Evolutionary conservation across 2,113 vertebrate genomes (phyloP), one percentile per base, ranked within the genome.

Genomic region (Scomber japonicus): DNA sequence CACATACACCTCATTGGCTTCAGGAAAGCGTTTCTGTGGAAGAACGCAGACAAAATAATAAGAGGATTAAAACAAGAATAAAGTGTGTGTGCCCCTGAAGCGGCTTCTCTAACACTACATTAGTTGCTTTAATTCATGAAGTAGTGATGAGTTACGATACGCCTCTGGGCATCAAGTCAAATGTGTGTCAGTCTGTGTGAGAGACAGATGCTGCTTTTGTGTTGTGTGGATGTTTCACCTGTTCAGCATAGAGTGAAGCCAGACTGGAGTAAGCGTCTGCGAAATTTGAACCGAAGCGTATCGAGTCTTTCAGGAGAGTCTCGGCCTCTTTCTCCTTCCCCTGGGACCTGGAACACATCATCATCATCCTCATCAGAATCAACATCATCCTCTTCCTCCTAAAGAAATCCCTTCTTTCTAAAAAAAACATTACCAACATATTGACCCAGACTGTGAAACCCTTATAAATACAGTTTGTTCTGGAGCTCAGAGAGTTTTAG

Each of bases 261-360:
- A 99, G 93, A 78, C 98, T 99, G 21, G 97, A 98, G 78, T 97
- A 99, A 1, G 97, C 97, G 57, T 99, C 98, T 15, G 97, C 96
- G 1, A 99, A 99, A 79, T 98, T 96, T 0, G 97, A 96, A 15
- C 97, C 97, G 0, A 95, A 96, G 44, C 90, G 95, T 51, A 99
- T 95, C 46, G 98, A 98, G 68, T 97, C 95, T 71, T 86, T 95
- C 77, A 99, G 88, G 56, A 97, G 90, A 55, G 86, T 16, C 68
- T 97, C 94, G 0, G 97, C 97, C 84, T 99, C 97, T 4, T 94
- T 93, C 78, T 96, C 95, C 78, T 97, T 96, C 51, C 96, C 96
- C 88, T 96, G 96, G 49, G 96, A 96, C 85, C 98, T 99, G 84
- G 0, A 81, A 48, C 16, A 77, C 8, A 78, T 15, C 24, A 68